Percentiles rank a stretch among this genome's conserved stretches.
phyloP scores from a whole-genome alignment of 1,140 invertebrate genomes.

The Dufourea novaeangliae region DNA sequence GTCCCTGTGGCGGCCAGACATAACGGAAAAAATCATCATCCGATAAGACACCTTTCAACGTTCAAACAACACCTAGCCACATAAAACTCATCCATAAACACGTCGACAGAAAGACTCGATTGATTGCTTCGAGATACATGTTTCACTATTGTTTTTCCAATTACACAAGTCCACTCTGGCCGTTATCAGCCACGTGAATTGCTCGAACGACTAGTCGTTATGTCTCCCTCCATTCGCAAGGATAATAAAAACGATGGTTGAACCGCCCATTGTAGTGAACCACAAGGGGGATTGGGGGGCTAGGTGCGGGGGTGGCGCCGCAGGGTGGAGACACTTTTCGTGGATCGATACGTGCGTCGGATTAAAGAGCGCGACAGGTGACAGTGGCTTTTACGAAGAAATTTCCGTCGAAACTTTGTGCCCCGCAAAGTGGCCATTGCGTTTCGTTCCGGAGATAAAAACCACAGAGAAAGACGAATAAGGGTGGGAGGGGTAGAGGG shows the following conservation, averaged over 20 bases:
- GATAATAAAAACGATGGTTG: not conserved
- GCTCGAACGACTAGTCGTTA: no score
- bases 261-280: no score
- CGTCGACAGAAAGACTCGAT: no score
- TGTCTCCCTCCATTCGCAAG: not conserved
- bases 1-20: not conserved
- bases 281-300: not conserved
- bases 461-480: slow-evolving; percentile 36
- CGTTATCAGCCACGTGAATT: no score
- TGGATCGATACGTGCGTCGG: slow-evolving; percentile 64
- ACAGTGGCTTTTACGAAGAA: slow-evolving; percentile 69
- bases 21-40: slow-evolving; percentile 29
- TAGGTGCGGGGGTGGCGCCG: slow-evolving; percentile 11
- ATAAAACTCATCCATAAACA: no score
- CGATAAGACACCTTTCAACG: no score
- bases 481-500: not conserved
- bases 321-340: slow-evolving; percentile 46
- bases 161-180: no score
- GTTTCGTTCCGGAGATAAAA: slow-evolving; percentile 70
- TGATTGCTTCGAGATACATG: no score
- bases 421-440: slow-evolving; percentile 70
- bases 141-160: no score
- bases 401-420: slow-evolving; percentile 70
- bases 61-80: no score
- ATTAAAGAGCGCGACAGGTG: slow-evolving; percentile 67